Percentiles rank a stretch among this genome's conserved stretches.
These are phyloP conservation scores for Lepus americanus DNA, from an alignment of 2,113 vertebrate species.

Conservation along the genomic window DNA sequence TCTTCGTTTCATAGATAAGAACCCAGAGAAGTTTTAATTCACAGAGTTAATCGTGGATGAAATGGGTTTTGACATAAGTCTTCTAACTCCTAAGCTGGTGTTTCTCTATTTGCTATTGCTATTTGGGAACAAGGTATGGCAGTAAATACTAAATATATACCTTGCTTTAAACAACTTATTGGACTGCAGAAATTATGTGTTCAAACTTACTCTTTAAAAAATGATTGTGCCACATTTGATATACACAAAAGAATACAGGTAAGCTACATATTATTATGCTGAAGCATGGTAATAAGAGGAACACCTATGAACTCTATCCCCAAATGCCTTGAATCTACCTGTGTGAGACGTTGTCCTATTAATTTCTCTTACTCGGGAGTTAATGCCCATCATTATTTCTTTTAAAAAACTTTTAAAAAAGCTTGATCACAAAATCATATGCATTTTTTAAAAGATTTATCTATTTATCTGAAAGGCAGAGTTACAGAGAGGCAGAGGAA, in stretches of 20 bases:
- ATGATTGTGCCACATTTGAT: background rate
- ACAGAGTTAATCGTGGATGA: background rate
- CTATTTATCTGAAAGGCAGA: too few relatives aligned
- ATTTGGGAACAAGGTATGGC: background rate
- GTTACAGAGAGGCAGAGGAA: too few relatives aligned
- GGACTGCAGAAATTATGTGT: background rate
- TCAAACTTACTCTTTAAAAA: background rate
- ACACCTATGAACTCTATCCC: background rate
- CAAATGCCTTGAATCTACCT: background rate
- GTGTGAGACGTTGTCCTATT: background rate
- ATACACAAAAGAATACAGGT: background rate
- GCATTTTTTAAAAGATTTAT: too few relatives aligned
- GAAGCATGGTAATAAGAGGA: background rate
- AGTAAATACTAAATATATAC: background rate
- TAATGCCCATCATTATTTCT: background rate
- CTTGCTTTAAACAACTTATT: background rate
- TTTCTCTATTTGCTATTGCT: background rate
- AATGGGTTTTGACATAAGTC: background rate
- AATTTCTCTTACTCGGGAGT: background rate
- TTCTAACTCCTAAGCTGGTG: background rate
- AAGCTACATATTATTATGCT: background rate
- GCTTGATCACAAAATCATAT: background rate
- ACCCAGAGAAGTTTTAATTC: background rate
- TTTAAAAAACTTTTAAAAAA: background rate
- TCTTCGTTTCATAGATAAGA: background rate